Base-by-base conservation (phyloP, 2,113 vertebrate genomes). In the Ceyx melanurus region DNA sequence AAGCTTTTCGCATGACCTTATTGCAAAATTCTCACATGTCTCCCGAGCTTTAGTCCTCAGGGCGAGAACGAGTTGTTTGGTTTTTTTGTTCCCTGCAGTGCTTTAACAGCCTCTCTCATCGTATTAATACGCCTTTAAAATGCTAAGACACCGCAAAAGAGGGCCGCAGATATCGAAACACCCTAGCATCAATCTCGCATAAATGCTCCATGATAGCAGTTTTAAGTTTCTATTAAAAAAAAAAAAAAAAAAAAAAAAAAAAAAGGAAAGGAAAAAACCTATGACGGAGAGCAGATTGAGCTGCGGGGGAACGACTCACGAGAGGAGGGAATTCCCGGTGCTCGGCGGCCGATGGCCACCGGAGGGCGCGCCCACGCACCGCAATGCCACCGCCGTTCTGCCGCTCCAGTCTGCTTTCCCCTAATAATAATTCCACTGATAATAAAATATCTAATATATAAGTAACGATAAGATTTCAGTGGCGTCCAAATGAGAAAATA, bases 351-450 rank as follows among this genome's bases (percentile, higher is more conserved):
- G 22, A 64, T 46, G 95, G 92, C 98, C 98, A 98, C 98, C 97
- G 92, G 98, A 96, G 97, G 98, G 98, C 97, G 97, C 97, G 82
- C 97, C 91, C 94, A 82, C 6, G 97, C 91, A 87, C 97, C 73
- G 86, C 43, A 97, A 90, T 33, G 76, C 67, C 51, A 8, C 68
- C 29, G 81, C 88, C 43, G 54, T 64, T 33, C 33, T 37, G 81
- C 33, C 50, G 85, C 71, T 78, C 75, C 15, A 37, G 84, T 67
- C 90, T 90, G 67, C 11, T 77, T 61, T 15, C 89, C 89, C 85
- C 67, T 66, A 84, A 92, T 94, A 76, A 92, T 89, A 71, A 96
- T 95, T 90, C 90, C 95, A 56, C 95, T 74, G 82, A 95, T 96
- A 97, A 96, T 97, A 96, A 97, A 96, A 96, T 92, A 94, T 78